Evolutionary conservation across 2,113 vertebrate genomes (phyloP).

Genomic region (Platichthys flesus): DNA sequence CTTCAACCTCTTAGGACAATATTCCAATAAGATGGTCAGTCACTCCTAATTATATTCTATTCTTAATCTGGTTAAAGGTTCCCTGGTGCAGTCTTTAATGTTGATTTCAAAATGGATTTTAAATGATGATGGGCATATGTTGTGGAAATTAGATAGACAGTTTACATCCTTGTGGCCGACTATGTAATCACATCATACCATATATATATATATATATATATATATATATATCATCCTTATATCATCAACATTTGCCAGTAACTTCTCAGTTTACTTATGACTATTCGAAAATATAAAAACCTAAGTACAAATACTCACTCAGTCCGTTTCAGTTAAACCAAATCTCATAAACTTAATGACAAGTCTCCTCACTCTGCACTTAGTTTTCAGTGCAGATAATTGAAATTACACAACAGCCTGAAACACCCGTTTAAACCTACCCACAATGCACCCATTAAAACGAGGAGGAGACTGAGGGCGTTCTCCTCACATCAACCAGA

Average conservation of each 20-base stretch:
- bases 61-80: no score
- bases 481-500: not conserved
- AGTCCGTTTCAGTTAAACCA: not conserved
- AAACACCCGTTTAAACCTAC: conserved; percentile 2
- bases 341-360: not conserved
- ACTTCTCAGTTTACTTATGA: not conserved
- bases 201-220: no score
- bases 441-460: not conserved
- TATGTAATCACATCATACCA: not conserved
- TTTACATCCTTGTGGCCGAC: not conserved
- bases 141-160: not conserved
- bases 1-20: no score
- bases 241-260: no score
- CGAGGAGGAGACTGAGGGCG: not conserved
- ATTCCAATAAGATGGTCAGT: no score
- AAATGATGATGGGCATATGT: not conserved
- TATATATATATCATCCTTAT: not conserved
- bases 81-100: no score
- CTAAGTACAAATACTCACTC: not conserved
- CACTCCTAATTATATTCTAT: no score
- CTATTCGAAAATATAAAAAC: not conserved
- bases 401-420: conserved; percentile 16
- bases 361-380: not conserved
- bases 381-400: conserved; percentile 2
- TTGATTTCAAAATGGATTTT: not conserved